These are phyloP conservation scores for Sphaeridia pumilis DNA, from an alignment of 2,888 invertebrate species.

Conservation along the genomic window DNA sequence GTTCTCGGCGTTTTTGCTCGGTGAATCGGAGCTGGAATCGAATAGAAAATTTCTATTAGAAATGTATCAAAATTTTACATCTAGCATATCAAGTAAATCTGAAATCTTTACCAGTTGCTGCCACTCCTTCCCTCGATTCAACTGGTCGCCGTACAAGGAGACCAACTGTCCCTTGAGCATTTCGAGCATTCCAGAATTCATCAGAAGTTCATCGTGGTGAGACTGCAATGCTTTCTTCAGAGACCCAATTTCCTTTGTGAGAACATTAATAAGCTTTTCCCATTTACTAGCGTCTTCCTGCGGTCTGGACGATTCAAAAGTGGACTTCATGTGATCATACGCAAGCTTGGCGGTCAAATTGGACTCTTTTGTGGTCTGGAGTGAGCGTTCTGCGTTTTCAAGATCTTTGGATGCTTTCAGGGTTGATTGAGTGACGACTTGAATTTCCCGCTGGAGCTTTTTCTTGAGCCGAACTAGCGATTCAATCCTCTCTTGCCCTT, in stretches of 20 bases:
- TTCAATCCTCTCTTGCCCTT: conserved; percentile 25
- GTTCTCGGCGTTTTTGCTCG: conserved; percentile 26
- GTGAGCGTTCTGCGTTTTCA: conserved; percentile 20
- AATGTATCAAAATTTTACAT: not conserved
- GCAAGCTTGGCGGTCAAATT: conserved; percentile 27
- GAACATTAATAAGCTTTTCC: conserved; percentile 28
- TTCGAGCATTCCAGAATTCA: conserved; percentile 24
- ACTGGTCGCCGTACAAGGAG: conserved; percentile 28
- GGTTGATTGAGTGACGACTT: conserved; percentile 24
- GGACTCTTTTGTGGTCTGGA: conserved; percentile 23
- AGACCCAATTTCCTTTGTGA: conserved; percentile 25
- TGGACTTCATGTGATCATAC: conserved; percentile 30
- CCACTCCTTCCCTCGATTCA: conserved; percentile 27
- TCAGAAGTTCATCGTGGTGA: conserved; percentile 24
- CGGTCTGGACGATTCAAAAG: conserved; percentile 27
- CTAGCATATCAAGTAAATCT: not conserved
- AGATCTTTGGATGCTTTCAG: conserved; percentile 25
- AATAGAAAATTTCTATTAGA: not conserved
- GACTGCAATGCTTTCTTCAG: conserved; percentile 25
- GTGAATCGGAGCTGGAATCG: conserved; percentile 27
- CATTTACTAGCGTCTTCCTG: conserved; percentile 27
- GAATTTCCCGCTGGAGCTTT: conserved; percentile 23
- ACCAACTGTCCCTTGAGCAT: conserved; percentile 26
- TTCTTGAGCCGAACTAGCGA: conserved; percentile 19
- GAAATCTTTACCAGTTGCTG: conserved; percentile 23